These are phyloP conservation scores for Cabera pusaria DNA, from an alignment of 2,888 invertebrate species.

Conservation along the genomic window DNA sequence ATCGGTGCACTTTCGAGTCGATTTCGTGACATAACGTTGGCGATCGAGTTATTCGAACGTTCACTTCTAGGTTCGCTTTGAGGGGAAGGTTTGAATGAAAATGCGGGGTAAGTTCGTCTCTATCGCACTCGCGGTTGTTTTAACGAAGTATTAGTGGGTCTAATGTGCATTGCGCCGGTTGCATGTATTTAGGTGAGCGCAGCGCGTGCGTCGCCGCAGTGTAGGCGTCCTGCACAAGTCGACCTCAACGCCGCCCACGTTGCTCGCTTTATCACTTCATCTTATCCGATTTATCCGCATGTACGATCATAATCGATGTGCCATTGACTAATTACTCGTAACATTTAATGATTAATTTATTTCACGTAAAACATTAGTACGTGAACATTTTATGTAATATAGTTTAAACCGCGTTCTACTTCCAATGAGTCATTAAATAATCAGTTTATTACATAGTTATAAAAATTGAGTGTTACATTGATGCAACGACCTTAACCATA, in stretches of 20 bases:
- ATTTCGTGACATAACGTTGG: slow-evolving; percentile 53
- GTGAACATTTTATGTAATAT: slow-evolving; percentile 3
- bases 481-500: no score
- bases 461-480: no score
- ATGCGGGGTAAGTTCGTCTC: slow-evolving; percentile 26
- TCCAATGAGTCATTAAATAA: no score
- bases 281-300: slow-evolving; percentile 27
- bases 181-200: slow-evolving; percentile 54
- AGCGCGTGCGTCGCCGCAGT: slow-evolving; percentile 34
- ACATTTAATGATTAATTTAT: slow-evolving; percentile 1
- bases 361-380: neutral
- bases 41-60: slow-evolving; percentile 24
- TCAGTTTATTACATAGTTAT: no score
- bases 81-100: slow-evolving; percentile 19
- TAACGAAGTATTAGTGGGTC: slow-evolving; percentile 34
- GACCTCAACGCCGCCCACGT: slow-evolving; percentile 40
- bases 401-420: no score
- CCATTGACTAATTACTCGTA: slow-evolving; percentile 7
- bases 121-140: slow-evolving; percentile 28
- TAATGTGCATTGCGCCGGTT: slow-evolving; percentile 47
- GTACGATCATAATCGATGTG: slow-evolving; percentile 17
- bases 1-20: slow-evolving; percentile 54
- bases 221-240: slow-evolving; percentile 39
- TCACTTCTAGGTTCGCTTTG: slow-evolving; percentile 25
- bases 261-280: slow-evolving; percentile 33